Percentiles rank a stretch among this genome's conserved stretches.
phyloP scores from a whole-genome alignment of 1,140 invertebrate genomes.

The Samia ricini region DNA sequence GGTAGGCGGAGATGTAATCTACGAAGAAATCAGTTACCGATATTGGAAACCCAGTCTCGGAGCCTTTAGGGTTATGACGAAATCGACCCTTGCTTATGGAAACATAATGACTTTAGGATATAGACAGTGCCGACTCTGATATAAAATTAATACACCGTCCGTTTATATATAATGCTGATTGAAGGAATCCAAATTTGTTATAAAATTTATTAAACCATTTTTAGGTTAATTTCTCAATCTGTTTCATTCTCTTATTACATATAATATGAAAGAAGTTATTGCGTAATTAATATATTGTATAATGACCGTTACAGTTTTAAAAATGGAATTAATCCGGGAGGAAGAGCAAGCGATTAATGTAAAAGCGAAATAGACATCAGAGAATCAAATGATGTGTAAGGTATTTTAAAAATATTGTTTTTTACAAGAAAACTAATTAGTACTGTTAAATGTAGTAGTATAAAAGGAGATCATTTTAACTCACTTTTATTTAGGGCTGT shows the following conservation, averaged over 20 bases:
- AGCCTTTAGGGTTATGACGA: slow-evolving; percentile 12
- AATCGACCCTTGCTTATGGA: slow-evolving; percentile 25
- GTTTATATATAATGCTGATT: neutral
- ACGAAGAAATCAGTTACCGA: slow-evolving; percentile 20
- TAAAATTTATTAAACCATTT: neutral
- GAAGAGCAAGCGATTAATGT: too few relatives aligned
- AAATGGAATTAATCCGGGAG: too few relatives aligned
- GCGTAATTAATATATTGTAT: too few relatives aligned
- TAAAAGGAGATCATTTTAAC: too few relatives aligned
- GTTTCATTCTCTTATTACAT: neutral
- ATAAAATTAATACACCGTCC: neutral
- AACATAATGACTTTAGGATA: slow-evolving; percentile 21
- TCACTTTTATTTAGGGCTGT: too few relatives aligned
- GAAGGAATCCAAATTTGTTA: neutral
- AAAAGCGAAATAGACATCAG: too few relatives aligned
- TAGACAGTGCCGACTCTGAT: neutral
- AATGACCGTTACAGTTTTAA: too few relatives aligned
- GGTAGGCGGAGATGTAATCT: slow-evolving; percentile 19
- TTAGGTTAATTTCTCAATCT: neutral
- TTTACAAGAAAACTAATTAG: too few relatives aligned
- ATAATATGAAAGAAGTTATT: neutral
- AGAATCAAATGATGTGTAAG: too few relatives aligned
- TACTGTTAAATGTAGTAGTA: too few relatives aligned
- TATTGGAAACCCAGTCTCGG: slow-evolving; percentile 12
- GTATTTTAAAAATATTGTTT: too few relatives aligned